Conservation (phyloP, 2,888 invertebrate species). For the Drosophila siamana region DNA sequence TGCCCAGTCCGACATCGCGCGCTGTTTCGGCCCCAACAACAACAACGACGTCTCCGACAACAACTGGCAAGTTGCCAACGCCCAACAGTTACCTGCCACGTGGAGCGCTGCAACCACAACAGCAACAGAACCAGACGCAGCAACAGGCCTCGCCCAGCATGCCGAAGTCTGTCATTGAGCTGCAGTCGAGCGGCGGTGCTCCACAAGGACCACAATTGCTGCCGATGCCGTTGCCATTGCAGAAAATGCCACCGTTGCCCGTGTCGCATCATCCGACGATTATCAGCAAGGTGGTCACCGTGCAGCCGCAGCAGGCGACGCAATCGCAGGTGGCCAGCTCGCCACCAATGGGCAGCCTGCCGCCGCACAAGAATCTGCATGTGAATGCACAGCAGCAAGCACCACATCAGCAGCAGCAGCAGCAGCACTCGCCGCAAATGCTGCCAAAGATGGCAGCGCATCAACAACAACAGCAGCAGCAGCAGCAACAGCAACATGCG, state of each 20-base stretch:
- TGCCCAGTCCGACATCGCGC: slow-evolving; percentile 84
- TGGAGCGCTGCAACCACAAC: slow-evolving; percentile 73
- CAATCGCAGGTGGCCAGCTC: slow-evolving; percentile 68
- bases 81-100: slow-evolving; percentile 63
- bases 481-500: slow-evolving; percentile 64
- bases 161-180: slow-evolving; percentile 84
- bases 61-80: slow-evolving; percentile 67
- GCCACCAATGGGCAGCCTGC: slow-evolving; percentile 61
- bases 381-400: slow-evolving; percentile 61
- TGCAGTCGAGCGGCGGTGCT: slow-evolving; percentile 41
- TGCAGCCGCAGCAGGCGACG: slow-evolving; percentile 82
- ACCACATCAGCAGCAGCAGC: slow-evolving; percentile 59
- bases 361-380: slow-evolving; percentile 63
- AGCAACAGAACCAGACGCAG: slow-evolving; percentile 44
- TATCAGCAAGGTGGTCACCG: slow-evolving; percentile 83
- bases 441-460: slow-evolving; percentile 77
- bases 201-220: slow-evolving; percentile 57
- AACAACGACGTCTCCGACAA: slow-evolving; percentile 55
- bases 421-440: slow-evolving; percentile 77
- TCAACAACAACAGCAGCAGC: slow-evolving; percentile 68
- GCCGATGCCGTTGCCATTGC: slow-evolving; percentile 75
- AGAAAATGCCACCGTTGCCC: slow-evolving; percentile 78
- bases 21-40: slow-evolving; percentile 70
- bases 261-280: slow-evolving; percentile 79
- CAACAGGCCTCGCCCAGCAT: slow-evolving; percentile 49